A percentile compares a stretch with the other conserved stretches of the same genome.
Evolutionary conservation across 2,113 vertebrate genomes (phyloP).

Genomic region (Rhombomys opimus): DNA sequence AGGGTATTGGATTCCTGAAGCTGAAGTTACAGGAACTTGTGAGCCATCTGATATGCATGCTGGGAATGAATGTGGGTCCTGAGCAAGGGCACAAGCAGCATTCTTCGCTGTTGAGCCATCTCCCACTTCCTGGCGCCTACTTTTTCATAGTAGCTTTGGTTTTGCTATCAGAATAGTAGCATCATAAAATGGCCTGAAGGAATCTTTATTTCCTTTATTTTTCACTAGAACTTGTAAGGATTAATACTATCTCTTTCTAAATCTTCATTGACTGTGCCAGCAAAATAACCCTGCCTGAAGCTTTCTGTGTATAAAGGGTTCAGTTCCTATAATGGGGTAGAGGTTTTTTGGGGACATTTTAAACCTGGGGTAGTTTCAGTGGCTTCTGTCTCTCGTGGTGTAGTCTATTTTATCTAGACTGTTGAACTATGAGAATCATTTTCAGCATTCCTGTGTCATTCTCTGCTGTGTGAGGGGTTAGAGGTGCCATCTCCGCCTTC

Average conservation of each 20-base stretch:
- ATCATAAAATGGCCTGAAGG: not conserved
- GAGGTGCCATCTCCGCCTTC: not conserved
- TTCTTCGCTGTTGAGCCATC: not conserved
- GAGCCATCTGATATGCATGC: not conserved
- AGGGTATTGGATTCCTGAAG: not conserved
- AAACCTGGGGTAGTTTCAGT: not conserved
- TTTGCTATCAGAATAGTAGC: not conserved
- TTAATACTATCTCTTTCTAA: conserved; percentile 18
- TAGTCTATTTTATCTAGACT: not conserved
- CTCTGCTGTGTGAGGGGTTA: not conserved
- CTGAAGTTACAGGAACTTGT: not conserved
- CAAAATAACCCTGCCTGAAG: not conserved
- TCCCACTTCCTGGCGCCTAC: no score
- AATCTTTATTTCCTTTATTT: conserved; percentile 18
- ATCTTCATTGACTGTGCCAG: not conserved
- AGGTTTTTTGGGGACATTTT: not conserved
- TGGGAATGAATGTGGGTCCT: not conserved
- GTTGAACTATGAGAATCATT: not conserved
- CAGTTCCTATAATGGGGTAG: not conserved
- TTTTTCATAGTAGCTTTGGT: not conserved
- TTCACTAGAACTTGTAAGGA: not conserved
- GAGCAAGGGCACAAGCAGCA: no score
- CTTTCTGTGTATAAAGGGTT: conserved; percentile 15
- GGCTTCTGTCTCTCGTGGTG: conserved; percentile 21
- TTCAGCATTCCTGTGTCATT: not conserved